Percentiles rank a stretch among this genome's conserved stretches.
Evolutionary conservation across 2,888 invertebrate genomes (phyloP).

Genomic region (Dione vanillae): DNA sequence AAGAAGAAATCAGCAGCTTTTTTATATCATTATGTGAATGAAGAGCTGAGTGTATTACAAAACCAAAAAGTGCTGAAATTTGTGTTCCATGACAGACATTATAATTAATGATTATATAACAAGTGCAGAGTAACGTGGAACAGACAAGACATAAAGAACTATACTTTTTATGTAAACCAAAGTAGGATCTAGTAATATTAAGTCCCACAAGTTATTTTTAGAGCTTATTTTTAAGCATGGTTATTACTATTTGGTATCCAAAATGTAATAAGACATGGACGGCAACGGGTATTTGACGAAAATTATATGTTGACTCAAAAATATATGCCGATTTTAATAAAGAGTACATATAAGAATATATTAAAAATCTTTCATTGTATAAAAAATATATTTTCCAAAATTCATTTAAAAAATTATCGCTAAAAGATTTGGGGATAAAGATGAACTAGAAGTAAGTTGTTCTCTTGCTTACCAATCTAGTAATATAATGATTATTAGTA

Average conservation of each 20-base stretch:
- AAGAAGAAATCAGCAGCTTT: background rate
- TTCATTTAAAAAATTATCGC: background rate
- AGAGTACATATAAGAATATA: background rate
- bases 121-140: conserved; percentile 28
- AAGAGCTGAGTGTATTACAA: conserved; percentile 12
- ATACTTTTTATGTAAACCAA: conserved; percentile 56
- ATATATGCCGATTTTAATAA: background rate
- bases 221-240: conserved; percentile 14
- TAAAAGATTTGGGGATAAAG: background rate
- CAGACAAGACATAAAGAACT: conserved; percentile 66
- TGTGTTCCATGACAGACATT: conserved; percentile 21
- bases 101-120: conserved; percentile 20
- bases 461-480: background rate
- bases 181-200: conserved; percentile 54
- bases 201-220: conserved; percentile 29
- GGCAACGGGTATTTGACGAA: conserved; percentile 20
- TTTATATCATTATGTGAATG: background rate
- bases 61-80: conserved; percentile 23
- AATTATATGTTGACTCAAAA: background rate
- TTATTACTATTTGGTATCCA: conserved; percentile 48
- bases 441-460: background rate
- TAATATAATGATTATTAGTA: background rate
- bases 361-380: background rate
- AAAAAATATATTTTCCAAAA: background rate
- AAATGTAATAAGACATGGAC: conserved; percentile 42